Evolutionary conservation across 2,888 invertebrate genomes (phyloP), one percentile per base, ranked within the genome.

Genomic region (Rhabditophanes sp.): DNA sequence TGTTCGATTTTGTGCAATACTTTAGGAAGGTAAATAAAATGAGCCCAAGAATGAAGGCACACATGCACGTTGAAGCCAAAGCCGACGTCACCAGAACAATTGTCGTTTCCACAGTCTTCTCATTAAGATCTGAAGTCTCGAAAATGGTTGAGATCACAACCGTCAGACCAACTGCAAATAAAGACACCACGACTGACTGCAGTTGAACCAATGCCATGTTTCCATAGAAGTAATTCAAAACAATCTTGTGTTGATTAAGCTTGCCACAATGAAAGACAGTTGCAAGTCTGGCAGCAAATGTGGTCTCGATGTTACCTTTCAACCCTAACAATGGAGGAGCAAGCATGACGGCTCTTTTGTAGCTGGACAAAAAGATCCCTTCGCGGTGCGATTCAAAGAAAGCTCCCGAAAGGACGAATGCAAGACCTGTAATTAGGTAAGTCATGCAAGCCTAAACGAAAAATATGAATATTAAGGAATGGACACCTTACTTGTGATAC

Each of bases 291-390:
- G 33, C 25, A 8, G 33, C 33, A n/a, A 32, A 21, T 5, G 26
- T 32, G 27, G 31, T 32, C 26, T 32, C 33, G 3, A 32, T 18
- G 31, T 32, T 32, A 14, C 33, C 33, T 25, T 32, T 32, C 9
- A 32, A 12, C 2, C 33, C 33, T 3, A 32, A n/a, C 6, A 32
- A 31, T n/a, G 21, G 11, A n/a, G 33, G 33, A 8, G 33, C 31
- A 8, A 32, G 9, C 33, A 32, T 32, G 8, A 32, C 9, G 30
- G 33, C 33, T 32, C 31, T 31, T n/a, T 25, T 17, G 8, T 19
- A 16, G n/a, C 21, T 16, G 7, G 9, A 14, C 20, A 29, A 32
- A 14, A 32, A 32, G 4, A 9, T 5, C 7, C 5, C 20, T n/a
- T 9, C 11, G n/a, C n/a, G n/a, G n/a, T n/a, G n/a, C n/a, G n/a